Conservation (phyloP, 2,888 invertebrate genomes). For the Trissolcus japonicus region DNA sequence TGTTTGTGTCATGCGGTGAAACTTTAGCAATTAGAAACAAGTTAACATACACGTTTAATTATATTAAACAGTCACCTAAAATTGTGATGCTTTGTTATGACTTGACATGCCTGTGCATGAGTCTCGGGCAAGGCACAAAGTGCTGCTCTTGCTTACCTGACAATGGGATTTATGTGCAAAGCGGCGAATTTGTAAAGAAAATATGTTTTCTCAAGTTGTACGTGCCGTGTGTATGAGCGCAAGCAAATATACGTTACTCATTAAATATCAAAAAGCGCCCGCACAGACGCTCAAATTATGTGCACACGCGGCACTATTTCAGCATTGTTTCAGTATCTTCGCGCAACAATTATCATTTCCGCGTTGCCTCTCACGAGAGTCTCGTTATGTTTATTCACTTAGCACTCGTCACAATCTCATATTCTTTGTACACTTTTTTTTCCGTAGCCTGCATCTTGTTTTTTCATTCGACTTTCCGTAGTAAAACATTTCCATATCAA, state of each 20-base stretch:
- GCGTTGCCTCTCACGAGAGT: constrained; percentile 29
- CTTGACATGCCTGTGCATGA: too few species aligned
- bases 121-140: constrained; percentile 2
- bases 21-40: too few species aligned
- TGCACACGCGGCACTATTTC: constrained; percentile 4
- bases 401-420: neutral
- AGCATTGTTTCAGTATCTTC: constrained; percentile 9
- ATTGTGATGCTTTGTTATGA: too few species aligned
- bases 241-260: constrained; percentile 17
- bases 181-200: constrained; percentile 32
- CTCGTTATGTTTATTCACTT: neutral
- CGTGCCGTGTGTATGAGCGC: neutral
- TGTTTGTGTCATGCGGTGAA: too few species aligned
- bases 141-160: constrained; percentile 24
- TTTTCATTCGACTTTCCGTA: too few species aligned
- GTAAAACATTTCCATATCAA: too few species aligned
- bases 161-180: constrained; percentile 36
- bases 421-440: too few species aligned
- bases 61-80: too few species aligned
- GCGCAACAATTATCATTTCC: constrained; percentile 11
- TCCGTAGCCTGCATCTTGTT: too few species aligned
- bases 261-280: constrained; percentile 33
- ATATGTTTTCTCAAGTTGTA: constrained; percentile 26
- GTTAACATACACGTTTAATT: too few species aligned
- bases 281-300: constrained; percentile 2